Conservation (phyloP, 2,113 vertebrate genomes). For the Lophotis ruficrista region DNA sequence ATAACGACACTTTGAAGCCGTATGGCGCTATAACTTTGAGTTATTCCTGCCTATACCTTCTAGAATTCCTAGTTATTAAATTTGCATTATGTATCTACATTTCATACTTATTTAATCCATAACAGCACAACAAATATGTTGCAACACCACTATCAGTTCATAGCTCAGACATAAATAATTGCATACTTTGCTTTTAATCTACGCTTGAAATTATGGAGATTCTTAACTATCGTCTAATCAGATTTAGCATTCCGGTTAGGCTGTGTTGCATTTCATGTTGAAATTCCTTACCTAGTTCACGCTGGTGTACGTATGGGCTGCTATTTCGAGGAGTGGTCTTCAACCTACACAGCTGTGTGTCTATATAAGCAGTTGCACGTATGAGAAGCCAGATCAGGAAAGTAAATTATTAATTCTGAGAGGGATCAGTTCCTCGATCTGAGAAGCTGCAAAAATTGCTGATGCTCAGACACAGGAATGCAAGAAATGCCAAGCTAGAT, state of each 20-base stretch:
- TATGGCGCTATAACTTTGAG: not conserved
- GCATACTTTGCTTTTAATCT: not conserved
- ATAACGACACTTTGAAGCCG: not conserved
- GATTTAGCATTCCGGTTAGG: not conserved
- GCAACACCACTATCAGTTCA: not conserved
- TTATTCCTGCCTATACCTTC: not conserved
- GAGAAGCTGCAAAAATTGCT: not conserved
- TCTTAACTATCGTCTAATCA: not conserved
- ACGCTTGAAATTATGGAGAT: not conserved
- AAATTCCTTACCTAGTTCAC: not conserved
- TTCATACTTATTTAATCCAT: not conserved
- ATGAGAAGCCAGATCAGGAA: not conserved
- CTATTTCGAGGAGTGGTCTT: not conserved
- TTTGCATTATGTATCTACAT: not conserved
- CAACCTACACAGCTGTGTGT: not conserved
- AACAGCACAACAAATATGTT: not conserved
- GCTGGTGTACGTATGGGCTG: not conserved
- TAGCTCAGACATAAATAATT: not conserved
- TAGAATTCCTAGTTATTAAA: not conserved
- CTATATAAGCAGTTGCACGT: not conserved
- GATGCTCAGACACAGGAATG: not conserved
- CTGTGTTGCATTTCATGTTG: not conserved
- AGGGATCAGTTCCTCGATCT: not conserved
- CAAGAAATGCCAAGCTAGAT: not conserved
- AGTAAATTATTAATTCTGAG: not conserved